Base-by-base conservation (phyloP, 2,888 invertebrate species). In the Mamestra brassicae region DNA sequence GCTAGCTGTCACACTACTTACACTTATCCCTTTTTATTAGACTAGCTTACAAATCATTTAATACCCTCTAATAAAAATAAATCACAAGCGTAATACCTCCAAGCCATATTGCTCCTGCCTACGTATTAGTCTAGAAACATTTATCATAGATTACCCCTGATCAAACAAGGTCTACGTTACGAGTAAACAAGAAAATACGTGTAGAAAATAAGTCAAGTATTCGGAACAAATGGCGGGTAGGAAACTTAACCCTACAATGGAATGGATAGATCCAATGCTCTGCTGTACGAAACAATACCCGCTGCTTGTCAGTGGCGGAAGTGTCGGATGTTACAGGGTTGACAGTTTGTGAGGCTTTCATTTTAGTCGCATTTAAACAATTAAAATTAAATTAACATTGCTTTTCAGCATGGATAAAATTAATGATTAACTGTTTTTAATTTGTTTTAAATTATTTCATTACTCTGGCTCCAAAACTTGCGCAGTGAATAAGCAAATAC, bases 1-100 rank as follows among this genome's bases (percentile, higher is more conserved):
- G 10, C 65, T 38, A 45, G 64, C 68, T 90, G 92, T 91, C 92
- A 89, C 91, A 92, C 91, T 91, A 89, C 90, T 92, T 91, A 92
- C 91, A 91, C 88, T 92, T 91, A 89, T 88, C 89, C 89, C 87
- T 87, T 89, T 91, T 89, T 91, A 91, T 89, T 88, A 89, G 89
- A 87, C 87, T 84, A 86, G 85, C 86, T 88, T 88, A 89, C 89
- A 89, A 88, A 86, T 86, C 86, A 86, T 86, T 87, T 86, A 86
- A 85, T 87, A 85, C 84, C 62, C 68, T 72, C 85, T 87, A 81
- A 86, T 86, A 84, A 83, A 85, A 87, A 84, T 81, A 85, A 80
- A 85, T 87, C 83, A 87, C 87, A 73, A 50, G 64, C 81, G 74
- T 87, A 77, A 83, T 83, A 66, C 76, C 66, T 67, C 73, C 68